Percentiles rank a stretch among this genome's conserved stretches.
Conservation (phyloP, 30 jellyfish, hydroid and myxozoan species). For the Hydractinia echinata region DNA sequence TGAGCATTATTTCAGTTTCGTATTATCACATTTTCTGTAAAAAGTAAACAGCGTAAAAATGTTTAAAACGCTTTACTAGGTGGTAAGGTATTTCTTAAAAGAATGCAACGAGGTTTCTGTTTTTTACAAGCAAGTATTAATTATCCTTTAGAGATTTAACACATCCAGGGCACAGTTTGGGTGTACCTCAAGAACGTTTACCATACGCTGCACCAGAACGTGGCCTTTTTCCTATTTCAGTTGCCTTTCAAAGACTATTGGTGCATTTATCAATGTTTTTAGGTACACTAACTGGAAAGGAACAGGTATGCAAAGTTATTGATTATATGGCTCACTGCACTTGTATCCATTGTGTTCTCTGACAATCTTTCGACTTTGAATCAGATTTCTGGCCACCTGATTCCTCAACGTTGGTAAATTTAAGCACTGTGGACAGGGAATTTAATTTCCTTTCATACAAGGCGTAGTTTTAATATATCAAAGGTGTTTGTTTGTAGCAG, state of each 20-base stretch:
- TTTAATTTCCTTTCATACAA: no score
- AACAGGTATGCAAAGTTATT: conserved; percentile 4
- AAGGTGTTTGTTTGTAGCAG: no score
- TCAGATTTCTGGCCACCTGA: no score
- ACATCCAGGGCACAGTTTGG: conserved; percentile 44
- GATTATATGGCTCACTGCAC: not conserved
- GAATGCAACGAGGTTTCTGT: no score
- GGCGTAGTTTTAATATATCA: no score
- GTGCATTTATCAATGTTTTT: conserved; percentile 28
- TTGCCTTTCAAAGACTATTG: conserved; percentile 15
- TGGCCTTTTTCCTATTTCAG: conserved; percentile 14
- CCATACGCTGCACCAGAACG: conserved; percentile 24
- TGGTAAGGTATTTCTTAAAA: no score
- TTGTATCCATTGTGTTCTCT: no score
- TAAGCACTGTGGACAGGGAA: no score
- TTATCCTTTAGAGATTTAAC: conserved; percentile 32
- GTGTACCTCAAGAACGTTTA: conserved; percentile 16
- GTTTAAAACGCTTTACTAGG: not conserved
- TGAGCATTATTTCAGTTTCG: not conserved
- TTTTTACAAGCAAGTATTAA: not conserved
- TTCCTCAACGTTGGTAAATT: no score
- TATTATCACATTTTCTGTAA: no score
- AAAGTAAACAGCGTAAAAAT: not conserved
- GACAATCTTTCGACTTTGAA: no score
- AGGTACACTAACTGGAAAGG: conserved; percentile 20